phyloP scores from a whole-genome alignment of 1,140 invertebrate species.

The Paraescarpia echinospica region DNA sequence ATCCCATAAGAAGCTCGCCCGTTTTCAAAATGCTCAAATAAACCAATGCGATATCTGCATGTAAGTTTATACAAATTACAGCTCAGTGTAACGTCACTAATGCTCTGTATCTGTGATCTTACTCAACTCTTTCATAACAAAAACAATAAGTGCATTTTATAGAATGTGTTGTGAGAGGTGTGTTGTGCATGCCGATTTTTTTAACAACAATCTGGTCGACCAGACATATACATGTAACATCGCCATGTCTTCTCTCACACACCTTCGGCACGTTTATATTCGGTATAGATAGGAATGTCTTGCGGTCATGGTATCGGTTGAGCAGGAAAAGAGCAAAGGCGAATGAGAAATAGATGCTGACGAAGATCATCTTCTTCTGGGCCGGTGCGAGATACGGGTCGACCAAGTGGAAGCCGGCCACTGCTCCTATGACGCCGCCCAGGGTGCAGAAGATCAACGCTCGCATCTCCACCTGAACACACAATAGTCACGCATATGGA shows the following conservation, averaged over 20 bases:
- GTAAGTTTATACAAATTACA: background rate
- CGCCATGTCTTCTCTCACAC: background rate
- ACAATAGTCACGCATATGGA: constrained; percentile 38
- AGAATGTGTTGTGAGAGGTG: too few relatives aligned
- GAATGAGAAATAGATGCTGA: constrained; percentile 46
- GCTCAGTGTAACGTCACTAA: background rate
- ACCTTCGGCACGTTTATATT: background rate
- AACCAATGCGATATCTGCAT: too few relatives aligned
- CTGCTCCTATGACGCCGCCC: constrained; percentile 38
- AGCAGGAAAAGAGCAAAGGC: constrained; percentile 42
- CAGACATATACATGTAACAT: background rate
- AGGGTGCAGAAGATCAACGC: constrained; percentile 40
- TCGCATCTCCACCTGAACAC: constrained; percentile 38
- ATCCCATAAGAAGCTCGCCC: too few relatives aligned
- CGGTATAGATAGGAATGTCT: constrained; percentile 6
- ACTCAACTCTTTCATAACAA: background rate
- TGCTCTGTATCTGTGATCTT: background rate
- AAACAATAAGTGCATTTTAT: background rate
- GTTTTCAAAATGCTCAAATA: too few relatives aligned
- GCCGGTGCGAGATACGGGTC: constrained; percentile 32
- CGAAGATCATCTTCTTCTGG: constrained; percentile 48
- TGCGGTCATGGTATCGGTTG: constrained; percentile 30
- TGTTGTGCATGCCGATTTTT: too few relatives aligned
- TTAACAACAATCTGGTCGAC: background rate
- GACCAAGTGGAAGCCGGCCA: constrained; percentile 41